Percentiles rank a stretch among this genome's conserved stretches.
These are phyloP conservation scores for Pseudoips prasinana DNA, from an alignment of 2,888 invertebrate species.

Conservation along the genomic window DNA sequence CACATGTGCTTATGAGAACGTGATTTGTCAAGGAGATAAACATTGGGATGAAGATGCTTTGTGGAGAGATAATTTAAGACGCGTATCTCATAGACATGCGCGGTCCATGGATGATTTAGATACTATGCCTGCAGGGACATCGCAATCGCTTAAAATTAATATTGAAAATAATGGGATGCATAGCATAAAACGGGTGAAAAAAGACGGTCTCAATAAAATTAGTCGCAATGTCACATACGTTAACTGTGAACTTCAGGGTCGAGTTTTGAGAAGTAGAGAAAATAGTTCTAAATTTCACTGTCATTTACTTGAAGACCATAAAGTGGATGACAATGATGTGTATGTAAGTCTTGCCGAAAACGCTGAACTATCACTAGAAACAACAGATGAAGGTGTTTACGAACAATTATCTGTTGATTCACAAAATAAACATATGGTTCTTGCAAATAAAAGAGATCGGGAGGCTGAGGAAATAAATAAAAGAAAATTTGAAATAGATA, in stretches of 20 bases:
- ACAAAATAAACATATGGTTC: constrained; percentile 34
- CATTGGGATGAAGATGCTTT: constrained; percentile 92
- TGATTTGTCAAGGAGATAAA: constrained; percentile 84
- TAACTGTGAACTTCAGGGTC: constrained; percentile 85
- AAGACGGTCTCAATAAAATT: constrained; percentile 66
- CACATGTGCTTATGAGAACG: constrained; percentile 67
- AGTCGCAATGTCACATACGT: constrained; percentile 90
- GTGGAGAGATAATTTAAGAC: constrained; percentile 90
- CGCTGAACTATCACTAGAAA: constrained; percentile 39
- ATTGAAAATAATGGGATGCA: constrained; percentile 60
- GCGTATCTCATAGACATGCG: constrained; percentile 91
- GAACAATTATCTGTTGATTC: constrained; percentile 77
- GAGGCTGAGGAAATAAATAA: constrained; percentile 38
- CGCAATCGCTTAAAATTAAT: constrained; percentile 43
- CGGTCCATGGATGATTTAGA: constrained; percentile 92
- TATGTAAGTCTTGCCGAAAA: constrained; percentile 76
- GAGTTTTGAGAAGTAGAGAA: constrained; percentile 62
- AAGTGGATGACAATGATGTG: constrained; percentile 74
- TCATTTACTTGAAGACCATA: constrained; percentile 49
- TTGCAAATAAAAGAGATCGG: constrained; percentile 20
- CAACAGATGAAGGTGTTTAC: constrained; percentile 80
- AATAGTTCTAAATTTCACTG: constrained; percentile 32
- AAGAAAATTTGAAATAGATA: constrained; percentile 86
- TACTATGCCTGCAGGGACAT: constrained; percentile 48
- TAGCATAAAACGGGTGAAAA: constrained; percentile 71